Evolutionary conservation across 2,797 vertebrate genomes (phyloP).

Genomic region (Argentina silus): DNA sequence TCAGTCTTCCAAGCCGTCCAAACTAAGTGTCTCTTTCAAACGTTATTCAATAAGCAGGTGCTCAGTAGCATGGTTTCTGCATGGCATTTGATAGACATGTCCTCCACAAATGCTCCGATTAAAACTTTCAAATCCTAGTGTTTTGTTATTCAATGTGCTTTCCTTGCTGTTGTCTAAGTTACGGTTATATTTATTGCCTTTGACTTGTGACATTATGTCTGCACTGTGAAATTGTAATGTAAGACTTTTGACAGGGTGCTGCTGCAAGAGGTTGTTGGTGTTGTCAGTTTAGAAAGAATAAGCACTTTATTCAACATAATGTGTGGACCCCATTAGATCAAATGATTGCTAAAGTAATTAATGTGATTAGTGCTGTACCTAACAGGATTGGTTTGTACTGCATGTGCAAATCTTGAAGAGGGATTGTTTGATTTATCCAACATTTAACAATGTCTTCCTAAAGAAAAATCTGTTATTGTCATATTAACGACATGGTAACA

Average conservation of each 20-base stretch:
- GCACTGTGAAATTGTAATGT: constrained; percentile 70
- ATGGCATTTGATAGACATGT: constrained; percentile 61
- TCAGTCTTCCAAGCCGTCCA: constrained; percentile 50
- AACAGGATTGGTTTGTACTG: constrained; percentile 15
- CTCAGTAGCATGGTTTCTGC: constrained; percentile 67
- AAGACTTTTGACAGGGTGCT: constrained; percentile 25
- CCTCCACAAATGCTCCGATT: constrained; percentile 15
- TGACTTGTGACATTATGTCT: constrained; percentile 53
- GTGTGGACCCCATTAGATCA: constrained; percentile 34
- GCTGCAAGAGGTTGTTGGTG: constrained; percentile 39
- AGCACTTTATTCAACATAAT: constrained; percentile 58
- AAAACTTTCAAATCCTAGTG: constrained; percentile 44
- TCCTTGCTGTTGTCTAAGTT: constrained; percentile 28
- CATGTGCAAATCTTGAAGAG: not conserved
- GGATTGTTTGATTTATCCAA: constrained; percentile 29
- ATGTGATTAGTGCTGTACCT: constrained; percentile 35
- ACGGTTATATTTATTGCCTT: constrained; percentile 53
- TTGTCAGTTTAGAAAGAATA: constrained; percentile 36
- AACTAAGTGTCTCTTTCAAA: not conserved
- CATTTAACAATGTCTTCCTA: not conserved
- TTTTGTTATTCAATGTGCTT: constrained; percentile 47
- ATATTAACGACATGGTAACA: not conserved
- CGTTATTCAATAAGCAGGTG: constrained; percentile 46
- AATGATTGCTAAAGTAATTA: constrained; percentile 18
- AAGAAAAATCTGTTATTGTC: not conserved